A percentile compares a stretch with the other conserved stretches of the same genome.
Conservation (phyloP, 2,797 vertebrate species). For the Chaetodon trifasciatus region DNA sequence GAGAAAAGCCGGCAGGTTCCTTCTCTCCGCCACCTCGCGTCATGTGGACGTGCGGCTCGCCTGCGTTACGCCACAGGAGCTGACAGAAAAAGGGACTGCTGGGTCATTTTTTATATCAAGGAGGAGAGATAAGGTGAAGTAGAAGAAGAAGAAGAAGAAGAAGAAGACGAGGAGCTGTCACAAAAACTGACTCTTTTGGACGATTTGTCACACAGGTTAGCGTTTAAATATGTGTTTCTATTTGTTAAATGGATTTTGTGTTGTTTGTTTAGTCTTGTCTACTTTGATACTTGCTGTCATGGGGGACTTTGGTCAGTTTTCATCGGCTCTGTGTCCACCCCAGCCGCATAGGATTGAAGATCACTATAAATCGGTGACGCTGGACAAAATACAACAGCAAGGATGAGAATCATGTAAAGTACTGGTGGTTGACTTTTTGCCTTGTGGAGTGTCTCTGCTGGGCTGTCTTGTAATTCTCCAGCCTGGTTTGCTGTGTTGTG, state of each 20-base stretch:
- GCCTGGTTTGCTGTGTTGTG: conserved; percentile 24
- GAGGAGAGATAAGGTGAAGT: conserved; percentile 18
- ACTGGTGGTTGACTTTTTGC: background rate
- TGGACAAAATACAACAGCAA: background rate
- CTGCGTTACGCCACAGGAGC: conserved; percentile 30
- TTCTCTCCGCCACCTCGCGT: conserved; percentile 40
- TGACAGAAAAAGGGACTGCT: conserved; percentile 44
- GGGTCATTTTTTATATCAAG: conserved; percentile 17
- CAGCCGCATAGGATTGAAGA: background rate
- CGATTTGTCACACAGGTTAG: conserved; percentile 68
- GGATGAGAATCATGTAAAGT: background rate
- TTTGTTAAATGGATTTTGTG: background rate
- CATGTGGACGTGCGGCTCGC: conserved; percentile 56
- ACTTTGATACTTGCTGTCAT: conserved; percentile 7
- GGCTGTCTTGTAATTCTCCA: conserved; percentile 31
- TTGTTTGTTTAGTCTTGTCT: conserved; percentile 11
- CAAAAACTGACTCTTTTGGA: conserved; percentile 35
- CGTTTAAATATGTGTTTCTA: conserved; percentile 21
- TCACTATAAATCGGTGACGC: conserved; percentile 16
- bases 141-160: conserved; percentile 27
- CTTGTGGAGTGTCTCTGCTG: background rate
- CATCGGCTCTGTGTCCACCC: background rate
- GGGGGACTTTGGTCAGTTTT: conserved; percentile 41
- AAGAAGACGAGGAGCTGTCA: conserved; percentile 19
- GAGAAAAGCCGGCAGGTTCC: conserved; percentile 51